These are phyloP conservation scores for Dreissena rostriformis DNA, from an alignment of 1,140 invertebrate species.

Conservation along the genomic window DNA sequence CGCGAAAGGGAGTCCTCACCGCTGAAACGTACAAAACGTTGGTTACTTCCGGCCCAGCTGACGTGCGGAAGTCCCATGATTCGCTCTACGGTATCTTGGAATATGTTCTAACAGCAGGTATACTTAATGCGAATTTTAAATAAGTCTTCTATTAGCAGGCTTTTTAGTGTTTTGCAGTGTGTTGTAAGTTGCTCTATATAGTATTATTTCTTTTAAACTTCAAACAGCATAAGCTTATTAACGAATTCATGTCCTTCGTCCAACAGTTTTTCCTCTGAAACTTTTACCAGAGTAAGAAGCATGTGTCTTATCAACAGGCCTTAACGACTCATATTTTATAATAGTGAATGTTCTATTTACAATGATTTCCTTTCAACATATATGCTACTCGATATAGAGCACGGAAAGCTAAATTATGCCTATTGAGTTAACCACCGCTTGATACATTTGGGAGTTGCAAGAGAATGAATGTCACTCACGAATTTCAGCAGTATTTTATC, in stretches of 20 bases:
- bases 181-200: not conserved
- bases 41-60: constrained; percentile 70
- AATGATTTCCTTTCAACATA: too few species aligned
- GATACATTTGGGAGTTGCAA: too few species aligned
- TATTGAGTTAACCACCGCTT: too few species aligned
- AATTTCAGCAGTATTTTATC: too few species aligned
- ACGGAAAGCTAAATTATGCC: too few species aligned
- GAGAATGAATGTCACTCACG: too few species aligned
- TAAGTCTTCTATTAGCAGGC: not conserved
- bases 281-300: not conserved
- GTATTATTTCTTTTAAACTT: not conserved
- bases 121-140: not conserved
- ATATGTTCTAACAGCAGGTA: constrained; percentile 76
- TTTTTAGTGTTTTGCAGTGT: not conserved
- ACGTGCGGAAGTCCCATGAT: constrained; percentile 73
- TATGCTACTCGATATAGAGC: too few species aligned
- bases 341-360: too few species aligned
- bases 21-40: constrained; percentile 76
- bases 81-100: constrained; percentile 74
- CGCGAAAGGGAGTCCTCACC: constrained; percentile 72
- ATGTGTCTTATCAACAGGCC: too few species aligned
- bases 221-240: too few species aligned
- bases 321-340: too few species aligned
- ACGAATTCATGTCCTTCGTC: not conserved
- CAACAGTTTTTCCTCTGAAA: not conserved